phyloP scores from a whole-genome alignment of 2,888 invertebrate genomes.

The Callinectes sapidus region DNA sequence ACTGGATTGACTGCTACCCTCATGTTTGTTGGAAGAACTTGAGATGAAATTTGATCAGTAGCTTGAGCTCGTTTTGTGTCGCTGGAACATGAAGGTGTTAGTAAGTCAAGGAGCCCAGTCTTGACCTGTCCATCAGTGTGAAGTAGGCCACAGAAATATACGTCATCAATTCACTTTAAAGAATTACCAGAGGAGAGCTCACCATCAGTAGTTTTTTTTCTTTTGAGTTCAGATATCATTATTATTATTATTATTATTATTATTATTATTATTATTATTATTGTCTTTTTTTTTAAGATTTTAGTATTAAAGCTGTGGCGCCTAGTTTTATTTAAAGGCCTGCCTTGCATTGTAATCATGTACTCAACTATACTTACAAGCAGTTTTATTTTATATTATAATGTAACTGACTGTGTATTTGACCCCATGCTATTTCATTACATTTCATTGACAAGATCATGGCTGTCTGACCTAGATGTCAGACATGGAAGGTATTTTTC shows the following conservation, averaged over 20 bases:
- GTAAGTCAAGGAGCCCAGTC: slow-evolving; percentile 10
- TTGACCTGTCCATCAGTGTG: slow-evolving; percentile 42
- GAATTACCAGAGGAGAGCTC: slow-evolving; percentile 18
- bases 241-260: background rate
- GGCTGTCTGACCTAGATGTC: background rate
- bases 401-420: slow-evolving; percentile 42
- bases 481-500: slow-evolving; percentile 1
- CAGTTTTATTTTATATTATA: slow-evolving; percentile 45
- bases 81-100: slow-evolving; percentile 1
- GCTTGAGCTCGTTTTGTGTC: slow-evolving; percentile 20
- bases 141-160: slow-evolving; percentile 32
- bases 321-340: slow-evolving; percentile 56
- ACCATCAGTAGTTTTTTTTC: slow-evolving; percentile 8
- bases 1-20: background rate
- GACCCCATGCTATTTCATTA: slow-evolving; percentile 44
- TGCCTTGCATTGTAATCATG: slow-evolving; percentile 55
- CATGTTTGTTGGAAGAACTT: background rate
- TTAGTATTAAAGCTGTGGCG: slow-evolving; percentile 54
- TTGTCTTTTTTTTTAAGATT: slow-evolving; percentile 21
- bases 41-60: background rate
- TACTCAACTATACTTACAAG: slow-evolving; percentile 45
- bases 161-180: background rate
- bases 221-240: background rate
- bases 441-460: slow-evolving; percentile 41
- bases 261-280: background rate